Evolutionary conservation across 2,888 invertebrate genomes (phyloP), one percentile per base, ranked within the genome.

Genomic region (Sipha maydis): DNA sequence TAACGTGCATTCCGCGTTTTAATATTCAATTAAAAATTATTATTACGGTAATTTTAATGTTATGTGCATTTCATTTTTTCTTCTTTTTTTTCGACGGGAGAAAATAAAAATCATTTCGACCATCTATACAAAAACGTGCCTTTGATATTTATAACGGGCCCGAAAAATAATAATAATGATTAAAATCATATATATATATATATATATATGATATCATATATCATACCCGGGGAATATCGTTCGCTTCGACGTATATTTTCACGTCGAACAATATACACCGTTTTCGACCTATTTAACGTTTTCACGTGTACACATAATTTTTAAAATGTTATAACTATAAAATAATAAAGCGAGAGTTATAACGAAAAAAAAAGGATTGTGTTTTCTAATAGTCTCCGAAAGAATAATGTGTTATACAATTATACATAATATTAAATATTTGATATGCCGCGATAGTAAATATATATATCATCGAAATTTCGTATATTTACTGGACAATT

Each of bases 131-230:
- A n/a, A 8, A 3, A n/a, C n/a, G 61, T 61, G 25, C n/a, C 38
- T 80, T 80, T 61, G 79, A 80, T 80, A 61, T 80, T 61, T 80
- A 61, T 61, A 80, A 67, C 21, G 28, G 79, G 8, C 25, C n/a
- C 61, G 79, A 80, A 80, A 79, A 67, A 80, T 67, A 80, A 80
- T 80, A 38, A 41, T n/a, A 80, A 25, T 0, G 1, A 31, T 71
- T 71, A 71, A 1, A 28, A 9, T 69, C 69, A n/a, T 28, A 14
- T 69, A 38, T 38, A 7, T 38, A 38, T 38, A 38, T 5, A 3
- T 3, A 38, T 38, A 3, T 38, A 38, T 38, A 48, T 48, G 9
- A 9, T 5, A 48, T 48, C 0, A 48, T 48, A 48, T 48, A 11
- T 4, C n/a, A 21, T 11, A 17, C 1, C 71, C 3, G 71, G 71